Percentiles rank a stretch among this genome's conserved stretches.
phyloP scores from a whole-genome alignment of 2,113 vertebrate genomes.

The Poecile atricapillus region DNA sequence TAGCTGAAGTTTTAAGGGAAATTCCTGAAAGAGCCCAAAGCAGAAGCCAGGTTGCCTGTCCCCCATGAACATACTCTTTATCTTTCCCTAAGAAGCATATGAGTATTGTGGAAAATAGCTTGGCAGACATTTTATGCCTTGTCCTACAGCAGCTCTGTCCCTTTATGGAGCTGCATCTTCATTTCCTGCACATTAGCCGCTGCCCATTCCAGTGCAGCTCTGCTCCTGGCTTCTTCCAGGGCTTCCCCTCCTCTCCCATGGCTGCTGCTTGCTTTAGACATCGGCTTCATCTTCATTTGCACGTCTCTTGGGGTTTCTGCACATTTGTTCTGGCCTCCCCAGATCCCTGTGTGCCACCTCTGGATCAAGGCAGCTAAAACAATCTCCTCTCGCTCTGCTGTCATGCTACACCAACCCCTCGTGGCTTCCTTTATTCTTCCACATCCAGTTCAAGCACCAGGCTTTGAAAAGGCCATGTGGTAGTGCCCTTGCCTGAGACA shows the following conservation, averaged over 20 bases:
- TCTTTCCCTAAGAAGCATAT: not conserved
- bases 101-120: not conserved
- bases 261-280: fast-evolving
- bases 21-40: not conserved
- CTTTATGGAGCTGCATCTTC: fast-evolving
- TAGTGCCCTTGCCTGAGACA: not conserved
- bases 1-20: not conserved
- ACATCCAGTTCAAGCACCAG: not conserved
- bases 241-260: fast-evolving
- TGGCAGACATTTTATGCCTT: not conserved
- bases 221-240: not conserved
- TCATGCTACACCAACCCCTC: fast-evolving
- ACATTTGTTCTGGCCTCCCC: not conserved
- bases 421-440: not conserved
- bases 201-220: fast-evolving
- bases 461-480: not conserved
- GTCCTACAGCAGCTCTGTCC: not conserved
- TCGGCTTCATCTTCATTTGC: not conserved
- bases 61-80: not conserved
- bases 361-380: not conserved
- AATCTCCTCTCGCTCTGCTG: not conserved
- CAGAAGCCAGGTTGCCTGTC: not conserved
- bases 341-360: not conserved
- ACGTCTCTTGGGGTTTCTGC: not conserved
- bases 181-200: fast-evolving